phyloP scores from a whole-genome alignment of 64 coral and sea anemone genomes.

The Montipora efflorescens region DNA sequence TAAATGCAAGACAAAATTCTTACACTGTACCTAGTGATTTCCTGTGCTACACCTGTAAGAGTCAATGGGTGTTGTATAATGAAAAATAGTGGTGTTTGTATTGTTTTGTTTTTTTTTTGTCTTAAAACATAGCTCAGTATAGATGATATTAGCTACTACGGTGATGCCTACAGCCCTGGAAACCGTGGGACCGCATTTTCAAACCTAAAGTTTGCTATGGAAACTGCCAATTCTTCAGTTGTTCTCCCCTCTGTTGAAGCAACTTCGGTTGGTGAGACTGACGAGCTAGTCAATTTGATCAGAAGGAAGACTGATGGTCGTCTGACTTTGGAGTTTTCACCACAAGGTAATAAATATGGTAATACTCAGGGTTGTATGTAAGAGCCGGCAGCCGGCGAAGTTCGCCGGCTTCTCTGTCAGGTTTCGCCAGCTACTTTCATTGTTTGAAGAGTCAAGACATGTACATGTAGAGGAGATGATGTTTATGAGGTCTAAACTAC shows the following conservation, averaged over 20 bases:
- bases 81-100: too few relatives aligned
- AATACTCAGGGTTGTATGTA: too few relatives aligned
- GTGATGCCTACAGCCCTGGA: conserved; percentile 76
- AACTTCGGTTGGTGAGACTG: background rate
- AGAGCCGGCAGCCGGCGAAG: too few relatives aligned
- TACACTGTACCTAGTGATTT: too few relatives aligned
- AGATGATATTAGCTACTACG: conserved; percentile 83
- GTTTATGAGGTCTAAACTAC: too few relatives aligned
- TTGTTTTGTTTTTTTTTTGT: background rate
- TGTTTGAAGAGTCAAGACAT: too few relatives aligned
- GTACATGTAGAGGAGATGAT: too few relatives aligned
- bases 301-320: conserved; percentile 33
- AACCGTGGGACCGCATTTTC: conserved; percentile 34
- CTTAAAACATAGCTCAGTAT: conserved; percentile 78
- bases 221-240: conserved; percentile 75
- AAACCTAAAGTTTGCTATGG: conserved; percentile 64
- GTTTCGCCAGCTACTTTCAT: too few relatives aligned
- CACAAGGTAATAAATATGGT: background rate
- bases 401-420: too few relatives aligned
- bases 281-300: conserved; percentile 44
- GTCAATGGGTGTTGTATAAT: too few relatives aligned
- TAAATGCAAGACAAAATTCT: too few relatives aligned
- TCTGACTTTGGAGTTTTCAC: conserved; percentile 21
- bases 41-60: too few relatives aligned
- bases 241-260: conserved; percentile 64